A percentile compares a stretch with the other conserved stretches of the same genome.
Conservation (phyloP, 2,113 vertebrate genomes). For the Ammospiza caudacuta region DNA sequence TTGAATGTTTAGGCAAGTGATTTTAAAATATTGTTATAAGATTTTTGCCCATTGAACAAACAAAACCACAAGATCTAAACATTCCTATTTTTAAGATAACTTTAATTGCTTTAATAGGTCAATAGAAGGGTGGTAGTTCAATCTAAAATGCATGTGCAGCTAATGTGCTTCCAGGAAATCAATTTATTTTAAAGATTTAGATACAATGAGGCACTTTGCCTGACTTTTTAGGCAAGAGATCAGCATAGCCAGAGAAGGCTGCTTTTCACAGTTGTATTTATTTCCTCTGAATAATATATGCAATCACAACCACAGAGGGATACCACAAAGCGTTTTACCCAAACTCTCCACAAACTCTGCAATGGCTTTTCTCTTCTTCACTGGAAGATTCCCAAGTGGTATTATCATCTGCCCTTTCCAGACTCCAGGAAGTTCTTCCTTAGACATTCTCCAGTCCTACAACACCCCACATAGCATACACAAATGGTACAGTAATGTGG, state of each 20-base stretch:
- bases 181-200: not conserved
- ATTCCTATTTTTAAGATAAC: slow-evolving; percentile 25
- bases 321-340: not conserved
- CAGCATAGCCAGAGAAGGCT: not conserved
- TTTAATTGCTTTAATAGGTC: slow-evolving; percentile 20
- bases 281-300: not conserved
- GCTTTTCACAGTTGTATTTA: not conserved
- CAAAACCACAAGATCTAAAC: not conserved
- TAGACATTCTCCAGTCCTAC: not conserved
- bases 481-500: not conserved
- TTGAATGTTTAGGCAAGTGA: not conserved
- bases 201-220: not conserved
- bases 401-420: not conserved
- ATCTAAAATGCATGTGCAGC: not conserved
- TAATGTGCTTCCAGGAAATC: not conserved
- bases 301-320: not conserved
- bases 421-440: not conserved
- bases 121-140: not conserved
- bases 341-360: not conserved
- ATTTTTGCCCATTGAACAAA: slow-evolving; percentile 39
- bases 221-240: not conserved
- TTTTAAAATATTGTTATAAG: slow-evolving; percentile 39
- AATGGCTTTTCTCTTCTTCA: not conserved
- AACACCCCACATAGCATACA: not conserved
- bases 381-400: not conserved